Base-by-base conservation (phyloP, 1,140 invertebrate species). In the Latrodectus geometricus region DNA sequence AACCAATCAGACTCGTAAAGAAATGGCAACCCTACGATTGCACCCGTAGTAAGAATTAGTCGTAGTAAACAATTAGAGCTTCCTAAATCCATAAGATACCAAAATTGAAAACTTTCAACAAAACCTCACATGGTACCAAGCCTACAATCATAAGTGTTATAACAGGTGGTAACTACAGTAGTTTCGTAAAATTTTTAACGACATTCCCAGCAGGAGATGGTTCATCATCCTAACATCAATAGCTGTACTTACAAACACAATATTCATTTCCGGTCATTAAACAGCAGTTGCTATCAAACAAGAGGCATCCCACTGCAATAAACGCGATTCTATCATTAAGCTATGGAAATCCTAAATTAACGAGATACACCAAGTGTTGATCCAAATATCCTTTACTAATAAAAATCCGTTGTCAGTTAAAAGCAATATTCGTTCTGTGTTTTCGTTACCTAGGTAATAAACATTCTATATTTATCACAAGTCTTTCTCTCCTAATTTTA, bases 41-140 rank as follows among this genome's bases (percentile, higher is more conserved):
- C 95, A 14, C 95, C 95, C 48, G 96, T 94, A 0, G 95, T 95
- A 87, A 97, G 94, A 0, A 95, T 96, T 76, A 97, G 93, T 20
- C 96, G 96, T 94, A 97, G 96, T 48, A 97, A 91, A 11, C 94
- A 95, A 87, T 95, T 94, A 0, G 94, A 94, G 11, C 94, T 95
- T 17, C 95, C 95, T 79, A 96, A 91, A 89, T 96, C 95, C 91
- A 96, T 93, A 11, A 97, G 92, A 84, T 96, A 93, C 95, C 95
- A 96, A 91, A 97, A 97, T 7, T 97, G 91, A 91, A 96, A 97
- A 83, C 94, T 96, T 90, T 96, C 96, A 66, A 96, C 94, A 90
- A 95, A 96, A 9, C 96, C 96, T 95, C 95, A 96, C 14, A 94
- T 94, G 0, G 93, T 94, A 11, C 95, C 95, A 89, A 95, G 93